Evolutionary conservation across 2,888 invertebrate species (phyloP).

Genomic region (Hydrotaea cyrtoneurina): DNA sequence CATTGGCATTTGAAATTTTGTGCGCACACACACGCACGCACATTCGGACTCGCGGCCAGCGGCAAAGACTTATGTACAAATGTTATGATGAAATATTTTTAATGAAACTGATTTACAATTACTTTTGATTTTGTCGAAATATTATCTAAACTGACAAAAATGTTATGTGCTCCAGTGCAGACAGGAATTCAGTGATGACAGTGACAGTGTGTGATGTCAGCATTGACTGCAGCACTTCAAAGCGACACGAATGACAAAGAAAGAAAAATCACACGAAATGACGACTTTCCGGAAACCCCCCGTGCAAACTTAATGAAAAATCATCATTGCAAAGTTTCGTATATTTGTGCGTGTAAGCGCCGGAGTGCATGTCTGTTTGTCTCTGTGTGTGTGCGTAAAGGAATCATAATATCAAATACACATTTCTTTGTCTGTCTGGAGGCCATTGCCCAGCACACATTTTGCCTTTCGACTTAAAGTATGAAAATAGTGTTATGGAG

Average conservation of each 20-base stretch:
- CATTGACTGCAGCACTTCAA: not conserved
- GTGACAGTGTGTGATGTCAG: slow-evolving; percentile 1
- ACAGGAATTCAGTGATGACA: not conserved
- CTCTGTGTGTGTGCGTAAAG: not conserved
- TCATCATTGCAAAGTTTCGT: not conserved
- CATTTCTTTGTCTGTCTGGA: not conserved
- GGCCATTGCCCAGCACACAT: not conserved
- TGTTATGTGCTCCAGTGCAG: not conserved
- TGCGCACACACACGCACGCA: slow-evolving; percentile 19
- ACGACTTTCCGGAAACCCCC: not conserved
- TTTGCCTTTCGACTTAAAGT: too few relatives aligned
- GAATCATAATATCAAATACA: not conserved
- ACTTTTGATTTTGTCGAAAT: not conserved
- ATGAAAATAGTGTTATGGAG: too few relatives aligned
- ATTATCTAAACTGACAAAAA: slow-evolving; percentile 24
- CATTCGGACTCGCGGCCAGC: slow-evolving; percentile 31
- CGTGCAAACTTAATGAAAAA: not conserved
- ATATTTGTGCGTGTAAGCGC: not conserved
- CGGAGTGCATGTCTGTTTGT: not conserved
- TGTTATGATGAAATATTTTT: slow-evolving; percentile 27
- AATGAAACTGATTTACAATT: not conserved
- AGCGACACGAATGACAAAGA: not conserved
- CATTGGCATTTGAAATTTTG: slow-evolving; percentile 61
- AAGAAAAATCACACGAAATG: slow-evolving; percentile 17
- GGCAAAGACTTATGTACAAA: too few relatives aligned